Percentiles rank a stretch among this genome's conserved stretches.
phyloP scores from a whole-genome alignment of 1,140 invertebrate genomes.

The Drosophila nebulosa region DNA sequence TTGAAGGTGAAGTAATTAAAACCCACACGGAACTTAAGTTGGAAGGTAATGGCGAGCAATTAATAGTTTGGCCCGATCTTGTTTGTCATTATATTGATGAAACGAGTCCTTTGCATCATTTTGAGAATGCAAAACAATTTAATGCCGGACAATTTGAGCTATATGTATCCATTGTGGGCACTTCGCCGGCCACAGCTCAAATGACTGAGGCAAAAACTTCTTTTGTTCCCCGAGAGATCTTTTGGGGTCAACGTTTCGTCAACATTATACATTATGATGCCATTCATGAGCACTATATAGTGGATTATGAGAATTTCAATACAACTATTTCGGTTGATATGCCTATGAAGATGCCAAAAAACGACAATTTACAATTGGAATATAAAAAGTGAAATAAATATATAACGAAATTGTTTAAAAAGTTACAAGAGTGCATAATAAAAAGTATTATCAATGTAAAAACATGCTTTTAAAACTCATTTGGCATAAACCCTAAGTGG shows the following conservation, averaged over 20 bases:
- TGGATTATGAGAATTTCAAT: conserved; percentile 97
- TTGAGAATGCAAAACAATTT: conserved; percentile 82
- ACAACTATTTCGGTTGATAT: conserved; percentile 84
- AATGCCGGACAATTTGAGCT: conserved; percentile 89
- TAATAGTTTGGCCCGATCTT: conserved; percentile 85
- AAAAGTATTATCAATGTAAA: too few species aligned
- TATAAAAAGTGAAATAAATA: conserved; percentile 25
- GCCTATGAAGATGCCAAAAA: conserved; percentile 15
- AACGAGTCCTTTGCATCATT: conserved; percentile 83
- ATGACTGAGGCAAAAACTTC: conserved; percentile 88
- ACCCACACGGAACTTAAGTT: conserved; percentile 71
- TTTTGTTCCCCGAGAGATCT: conserved; percentile 90
- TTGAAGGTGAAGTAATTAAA: conserved; percentile 68
- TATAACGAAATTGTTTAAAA: background rate
- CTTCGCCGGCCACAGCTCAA: conserved; percentile 89
- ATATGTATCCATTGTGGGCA: conserved; percentile 91
- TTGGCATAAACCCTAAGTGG: too few species aligned
- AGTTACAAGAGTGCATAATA: background rate
- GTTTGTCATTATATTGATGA: conserved; percentile 85
- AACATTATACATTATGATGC: conserved; percentile 90
- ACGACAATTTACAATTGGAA: conserved; percentile 39
- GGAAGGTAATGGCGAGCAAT: conserved; percentile 78
- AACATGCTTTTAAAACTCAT: background rate
- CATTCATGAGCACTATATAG: conserved; percentile 93
- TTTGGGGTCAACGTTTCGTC: conserved; percentile 92